Base-by-base conservation (phyloP, 2,888 invertebrate genomes). In the Autographa gamma region DNA sequence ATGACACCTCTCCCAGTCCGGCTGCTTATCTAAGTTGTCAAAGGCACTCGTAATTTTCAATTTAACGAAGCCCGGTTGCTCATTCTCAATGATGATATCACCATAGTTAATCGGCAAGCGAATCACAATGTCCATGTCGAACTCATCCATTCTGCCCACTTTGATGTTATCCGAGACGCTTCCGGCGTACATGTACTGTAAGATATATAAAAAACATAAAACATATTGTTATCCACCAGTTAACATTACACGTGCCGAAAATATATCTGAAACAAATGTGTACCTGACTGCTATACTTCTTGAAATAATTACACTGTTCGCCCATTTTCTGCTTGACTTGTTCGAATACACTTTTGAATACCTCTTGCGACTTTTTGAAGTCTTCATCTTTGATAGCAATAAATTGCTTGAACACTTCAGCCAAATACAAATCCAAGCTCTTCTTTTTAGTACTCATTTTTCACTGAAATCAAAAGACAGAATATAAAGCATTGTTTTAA, bases 121-220 rank as follows among this genome's bases (percentile, higher is more conserved):
- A 60, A 97, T 93, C 4, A 96, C 92, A 7, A 97, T 90, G 88
- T 97, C 96, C 86, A 97, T 92, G 82, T 97, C 97, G 79, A 96
- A 97, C 82, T 97, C 97, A 74, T 96, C 96, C 19, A 97, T 96
- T 69, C 94, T 93, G 3, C 96, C 94, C 0, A 97, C 95, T 87
- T 96, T 96, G 38, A 97, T 93, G n/a, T 94, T 93, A 81, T 97
- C 97, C 73, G 96, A 96, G 54, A 93, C 97, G 82, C 97, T 97
- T 14, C 97, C 97, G 0, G 96, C 96, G 76, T 93, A 96, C 71
- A 94, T 90, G 1, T 91, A 89, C 85, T 92, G 79, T 6, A 56
- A 71, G 38, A 56, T n/a, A 16, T 16, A 14, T 0, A 66, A 2
- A 32, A 58, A 5, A n/a, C n/a, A n/a, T n/a, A n/a, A 19, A 61